Conservation (phyloP, 2,113 vertebrate species). For the Himantopus leucocephalus region DNA sequence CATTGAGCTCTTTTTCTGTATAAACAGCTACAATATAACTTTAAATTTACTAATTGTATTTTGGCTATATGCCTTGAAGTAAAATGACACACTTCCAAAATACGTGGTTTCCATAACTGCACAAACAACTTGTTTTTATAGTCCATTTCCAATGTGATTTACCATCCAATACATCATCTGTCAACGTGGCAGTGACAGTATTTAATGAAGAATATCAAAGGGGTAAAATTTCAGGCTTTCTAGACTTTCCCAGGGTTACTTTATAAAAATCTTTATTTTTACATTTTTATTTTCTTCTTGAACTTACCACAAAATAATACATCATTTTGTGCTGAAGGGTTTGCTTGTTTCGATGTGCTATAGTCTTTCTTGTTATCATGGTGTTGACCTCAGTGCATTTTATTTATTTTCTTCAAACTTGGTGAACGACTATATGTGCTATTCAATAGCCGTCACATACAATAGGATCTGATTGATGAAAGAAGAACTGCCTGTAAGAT, state of each 20-base stretch:
- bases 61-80: not conserved
- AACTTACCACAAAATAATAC: not conserved
- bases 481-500: not conserved
- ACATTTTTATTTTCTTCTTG: not conserved
- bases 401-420: constrained; percentile 11
- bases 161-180: not conserved
- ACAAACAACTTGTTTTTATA: not conserved
- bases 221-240: not conserved
- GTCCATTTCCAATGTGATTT: not conserved
- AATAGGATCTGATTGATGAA: constrained; percentile 16
- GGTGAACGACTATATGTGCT: not conserved
- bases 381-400: not conserved
- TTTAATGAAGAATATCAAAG: not conserved
- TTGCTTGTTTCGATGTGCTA: not conserved
- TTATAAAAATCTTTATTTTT: not conserved
- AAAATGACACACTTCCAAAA: not conserved
- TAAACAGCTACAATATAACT: not conserved
- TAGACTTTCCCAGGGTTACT: not conserved
- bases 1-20: not conserved
- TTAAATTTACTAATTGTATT: not conserved
- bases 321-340: not conserved
- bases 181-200: not conserved
- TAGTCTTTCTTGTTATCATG: not conserved
- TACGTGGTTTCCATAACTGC: not conserved
- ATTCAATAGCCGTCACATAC: not conserved